Evolutionary conservation across 1,140 invertebrate species (phyloP).

Genomic region (Drosophila oshimai): DNA sequence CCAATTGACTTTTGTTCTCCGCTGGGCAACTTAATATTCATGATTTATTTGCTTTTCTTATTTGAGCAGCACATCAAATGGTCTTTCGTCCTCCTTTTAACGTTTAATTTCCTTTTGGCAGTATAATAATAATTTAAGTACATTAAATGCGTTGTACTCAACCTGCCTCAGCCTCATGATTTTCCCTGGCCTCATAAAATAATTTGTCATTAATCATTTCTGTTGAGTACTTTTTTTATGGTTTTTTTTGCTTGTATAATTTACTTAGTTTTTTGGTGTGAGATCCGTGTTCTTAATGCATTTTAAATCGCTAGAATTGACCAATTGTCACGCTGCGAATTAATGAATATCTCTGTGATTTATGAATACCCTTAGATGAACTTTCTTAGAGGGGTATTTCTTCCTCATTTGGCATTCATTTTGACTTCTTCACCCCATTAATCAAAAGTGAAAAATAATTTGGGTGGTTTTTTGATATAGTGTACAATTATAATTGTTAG

Average conservation of each 20-base stretch:
- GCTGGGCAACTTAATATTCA: constrained; percentile 59
- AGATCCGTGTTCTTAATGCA: constrained; percentile 44
- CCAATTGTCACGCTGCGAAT: constrained; percentile 68
- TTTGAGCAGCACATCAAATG: constrained; percentile 33
- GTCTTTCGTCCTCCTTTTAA: background rate
- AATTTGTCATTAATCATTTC: constrained; percentile 74
- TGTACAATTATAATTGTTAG: background rate
- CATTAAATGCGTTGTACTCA: constrained; percentile 57
- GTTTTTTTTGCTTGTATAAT: constrained; percentile 7
- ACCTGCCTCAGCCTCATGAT: constrained; percentile 9
- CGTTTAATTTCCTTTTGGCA: constrained; percentile 12
- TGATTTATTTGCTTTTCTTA: constrained; percentile 66
- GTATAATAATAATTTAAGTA: constrained; percentile 67
- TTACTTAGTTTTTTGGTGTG: constrained; percentile 4
- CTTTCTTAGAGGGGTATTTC: background rate
- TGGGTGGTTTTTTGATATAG: background rate
- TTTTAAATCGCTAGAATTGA: constrained; percentile 70
- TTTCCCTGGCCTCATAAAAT: constrained; percentile 54
- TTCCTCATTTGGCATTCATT: constrained; percentile 33
- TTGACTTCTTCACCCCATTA: constrained; percentile 29
- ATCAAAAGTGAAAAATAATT: constrained; percentile 39
- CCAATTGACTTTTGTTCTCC: constrained; percentile 66
- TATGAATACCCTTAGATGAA: constrained; percentile 37
- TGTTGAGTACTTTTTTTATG: constrained; percentile 26
- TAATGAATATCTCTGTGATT: constrained; percentile 62